Base-by-base conservation (phyloP, 2,888 invertebrate species). In the Pteria penguin region DNA sequence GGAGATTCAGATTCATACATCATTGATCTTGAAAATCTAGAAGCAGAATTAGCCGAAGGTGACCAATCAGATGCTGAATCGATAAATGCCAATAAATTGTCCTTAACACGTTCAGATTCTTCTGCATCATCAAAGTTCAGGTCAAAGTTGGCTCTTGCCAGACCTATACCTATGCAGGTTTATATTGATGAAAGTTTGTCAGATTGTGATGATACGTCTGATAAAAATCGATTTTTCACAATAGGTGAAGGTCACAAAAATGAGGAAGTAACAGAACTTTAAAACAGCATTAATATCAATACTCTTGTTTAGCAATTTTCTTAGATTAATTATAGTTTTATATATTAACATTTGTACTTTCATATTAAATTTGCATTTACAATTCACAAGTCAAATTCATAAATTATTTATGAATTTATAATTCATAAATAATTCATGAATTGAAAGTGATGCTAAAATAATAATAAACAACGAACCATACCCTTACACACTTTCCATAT, bases 91-190 rank as follows among this genome's bases (percentile, higher is more conserved):
- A 45, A 45, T 45, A 45, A 8, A 14, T 18, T 18, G 18, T 14
- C 8, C 45, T 45, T 45, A 18, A 45, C 45, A 8, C 32, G 18
- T 26, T 54, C 57, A 18, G 54, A 45, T 27, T 54, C 54, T 24
- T 57, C 32, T 22, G 66, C 66, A 8, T 58, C 68, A 18, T 26
- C 60, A 26, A 55, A 33, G 31, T 61, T 57, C 14, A 31, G 26
- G 22, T n/a, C 57, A 61, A 72, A 75, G 24, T 76, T 82, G 27
- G 31, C 77, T 8, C 74, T 79, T 29, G 68, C 63, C 58, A 36
- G 62, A 52, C 78, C 81, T 0, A 54, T 78, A 14, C 85, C 85
- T 27, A 76, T 82, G 78, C 82, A 85, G 75, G 85, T 85, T 58
- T 85, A 82, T 73, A 80, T 82, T 52, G 82, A 80, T 52, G 85